phyloP scores from a whole-genome alignment of 2,888 invertebrate genomes.

The Dryococelus australis region DNA sequence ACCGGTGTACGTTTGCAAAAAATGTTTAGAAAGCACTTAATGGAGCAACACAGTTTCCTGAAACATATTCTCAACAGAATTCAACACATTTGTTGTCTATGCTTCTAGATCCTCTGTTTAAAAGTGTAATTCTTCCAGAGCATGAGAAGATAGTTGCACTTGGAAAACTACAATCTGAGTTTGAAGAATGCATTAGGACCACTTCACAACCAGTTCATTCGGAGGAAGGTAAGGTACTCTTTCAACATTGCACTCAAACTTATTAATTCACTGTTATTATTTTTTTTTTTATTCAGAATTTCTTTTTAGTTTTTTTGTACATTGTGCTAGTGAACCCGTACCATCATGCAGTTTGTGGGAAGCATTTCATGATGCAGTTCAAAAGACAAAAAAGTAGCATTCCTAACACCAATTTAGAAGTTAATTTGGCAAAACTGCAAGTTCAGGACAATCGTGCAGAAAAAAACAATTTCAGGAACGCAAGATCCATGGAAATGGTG shows the following conservation, averaged over 20 bases:
- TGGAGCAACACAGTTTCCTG: not conserved
- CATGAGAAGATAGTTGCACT: not conserved
- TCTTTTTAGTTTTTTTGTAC: too few relatives aligned
- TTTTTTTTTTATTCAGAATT: too few relatives aligned
- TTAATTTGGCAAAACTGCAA: not conserved
- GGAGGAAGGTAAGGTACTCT: too few relatives aligned
- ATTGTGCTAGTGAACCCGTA: not conserved
- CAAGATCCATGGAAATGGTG: not conserved
- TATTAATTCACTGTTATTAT: too few relatives aligned
- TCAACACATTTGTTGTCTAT: not conserved
- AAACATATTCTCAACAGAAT: not conserved
- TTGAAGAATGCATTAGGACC: not conserved
- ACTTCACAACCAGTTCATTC: not conserved
- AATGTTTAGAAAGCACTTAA: not conserved
- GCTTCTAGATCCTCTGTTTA: not conserved
- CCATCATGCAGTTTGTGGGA: not conserved
- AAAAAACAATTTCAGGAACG: not conserved
- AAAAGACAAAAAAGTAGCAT: not conserved
- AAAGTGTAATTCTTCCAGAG: too few relatives aligned
- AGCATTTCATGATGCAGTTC: not conserved
- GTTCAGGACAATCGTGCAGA: not conserved
- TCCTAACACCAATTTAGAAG: not conserved
- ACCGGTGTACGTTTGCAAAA: not conserved
- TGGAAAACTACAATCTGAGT: not conserved
- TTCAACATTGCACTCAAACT: too few relatives aligned